A percentile compares a stretch with the other conserved stretches of the same genome.
phyloP scores from a whole-genome alignment of 2,888 invertebrate genomes.

The Ectemnius continuus region DNA sequence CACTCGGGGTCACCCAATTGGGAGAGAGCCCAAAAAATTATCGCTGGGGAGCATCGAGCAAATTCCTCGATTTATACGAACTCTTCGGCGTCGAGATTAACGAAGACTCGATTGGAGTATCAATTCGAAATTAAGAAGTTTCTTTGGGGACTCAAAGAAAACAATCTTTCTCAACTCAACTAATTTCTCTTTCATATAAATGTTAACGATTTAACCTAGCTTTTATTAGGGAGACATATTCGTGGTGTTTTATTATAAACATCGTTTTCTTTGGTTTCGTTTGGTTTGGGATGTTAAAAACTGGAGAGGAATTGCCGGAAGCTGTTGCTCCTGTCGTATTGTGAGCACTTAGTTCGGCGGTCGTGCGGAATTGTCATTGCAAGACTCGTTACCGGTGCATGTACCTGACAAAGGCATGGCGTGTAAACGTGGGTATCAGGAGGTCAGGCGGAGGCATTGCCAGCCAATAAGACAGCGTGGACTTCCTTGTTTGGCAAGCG shows the following conservation, averaged over 20 bases:
- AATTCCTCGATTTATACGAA: not conserved
- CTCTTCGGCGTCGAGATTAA: not conserved
- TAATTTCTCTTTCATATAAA: no score
- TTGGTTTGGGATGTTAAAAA: no score
- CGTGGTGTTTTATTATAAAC: no score
- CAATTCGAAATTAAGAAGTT: no score
- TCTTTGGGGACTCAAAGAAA: no score
- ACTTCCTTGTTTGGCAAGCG: conserved; percentile 66
- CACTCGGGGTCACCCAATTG: conserved; percentile 4
- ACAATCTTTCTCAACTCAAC: no score
- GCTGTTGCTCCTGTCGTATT: not conserved
- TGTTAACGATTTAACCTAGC: no score
- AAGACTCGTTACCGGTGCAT: conserved; percentile 14
- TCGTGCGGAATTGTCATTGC: conserved; percentile 25
- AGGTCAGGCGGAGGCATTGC: conserved; percentile 42
- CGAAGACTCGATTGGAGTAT: not conserved
- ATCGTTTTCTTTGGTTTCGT: no score
- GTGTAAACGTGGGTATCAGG: conserved; percentile 40
- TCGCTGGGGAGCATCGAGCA: not conserved
- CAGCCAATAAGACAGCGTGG: conserved; percentile 58
- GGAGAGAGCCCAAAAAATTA: not conserved
- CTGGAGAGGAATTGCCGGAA: not conserved
- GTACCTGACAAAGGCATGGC: conserved; percentile 8
- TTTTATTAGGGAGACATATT: no score
- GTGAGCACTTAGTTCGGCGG: conserved; percentile 3